Conservation (phyloP, 2,797 vertebrate genomes). For the Columba guinea region DNA sequence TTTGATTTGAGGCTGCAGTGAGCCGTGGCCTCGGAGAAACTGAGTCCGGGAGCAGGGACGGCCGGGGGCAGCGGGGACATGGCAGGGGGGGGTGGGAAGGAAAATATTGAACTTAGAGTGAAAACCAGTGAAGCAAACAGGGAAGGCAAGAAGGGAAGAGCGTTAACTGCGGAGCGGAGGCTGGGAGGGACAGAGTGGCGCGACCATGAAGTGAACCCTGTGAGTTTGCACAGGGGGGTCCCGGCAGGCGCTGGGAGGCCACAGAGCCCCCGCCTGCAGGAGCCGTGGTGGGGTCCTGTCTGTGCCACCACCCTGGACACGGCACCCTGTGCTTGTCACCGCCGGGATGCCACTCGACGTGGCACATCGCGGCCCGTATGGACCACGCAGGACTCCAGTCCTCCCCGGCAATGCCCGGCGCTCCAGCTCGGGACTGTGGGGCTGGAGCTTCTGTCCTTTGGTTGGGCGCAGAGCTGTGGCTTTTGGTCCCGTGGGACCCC, state of each 20-base stretch:
- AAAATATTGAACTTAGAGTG: conserved; percentile 31
- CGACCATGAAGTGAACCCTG: not conserved
- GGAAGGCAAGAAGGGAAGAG: not conserved
- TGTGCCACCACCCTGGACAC: accelerated
- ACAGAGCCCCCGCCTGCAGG: accelerated
- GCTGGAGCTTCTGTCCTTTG: not conserved
- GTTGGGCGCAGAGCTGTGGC: not conserved
- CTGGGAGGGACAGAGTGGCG: not conserved
- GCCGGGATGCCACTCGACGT: not conserved
- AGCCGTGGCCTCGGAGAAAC: not conserved
- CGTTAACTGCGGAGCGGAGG: not conserved
- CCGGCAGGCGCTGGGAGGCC: accelerated
- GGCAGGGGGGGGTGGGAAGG: not conserved
- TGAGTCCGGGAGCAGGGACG: not conserved
- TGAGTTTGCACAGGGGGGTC: not conserved
- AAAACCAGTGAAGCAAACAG: not conserved
- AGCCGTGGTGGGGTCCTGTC: not conserved
- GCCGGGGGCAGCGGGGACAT: not conserved
- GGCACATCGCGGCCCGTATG: accelerated
- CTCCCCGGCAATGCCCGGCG: not conserved
- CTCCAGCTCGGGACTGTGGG: not conserved
- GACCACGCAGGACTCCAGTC: not conserved
- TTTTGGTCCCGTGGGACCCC: not conserved
- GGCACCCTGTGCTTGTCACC: not conserved
- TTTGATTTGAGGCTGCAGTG: not conserved